Base-by-base conservation (phyloP, 2,888 invertebrate species). In the Helleia helle region DNA sequence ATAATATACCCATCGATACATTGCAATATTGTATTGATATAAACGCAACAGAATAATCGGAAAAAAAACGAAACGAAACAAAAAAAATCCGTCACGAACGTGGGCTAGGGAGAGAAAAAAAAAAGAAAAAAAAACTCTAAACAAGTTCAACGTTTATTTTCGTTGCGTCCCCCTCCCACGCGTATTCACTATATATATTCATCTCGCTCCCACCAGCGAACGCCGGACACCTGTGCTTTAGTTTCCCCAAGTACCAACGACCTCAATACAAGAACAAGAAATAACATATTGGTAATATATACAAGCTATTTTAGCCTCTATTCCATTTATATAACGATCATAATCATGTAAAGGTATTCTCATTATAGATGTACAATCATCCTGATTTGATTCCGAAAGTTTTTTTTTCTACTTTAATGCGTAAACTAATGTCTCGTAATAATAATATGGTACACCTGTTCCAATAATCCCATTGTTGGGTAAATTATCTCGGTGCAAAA, bases 141-240 rank as follows among this genome's bases (percentile, higher is more conserved):
- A 77, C 74, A 81, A 83, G 84, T 83, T 81, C 81, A 83, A 75
- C 83, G 80, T 84, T 84, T 84, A 84, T 84, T 84, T 84, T 84
- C 71, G 80, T 84, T 71, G 73, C 66, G 61, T 81, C 80, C 51
- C 64, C 58, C 58, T 84, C 71, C 47, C 53, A 36, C 80, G 25
- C 45, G 36, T 4, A 26, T 34, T 36, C 40, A 49, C 62, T 63
- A 44, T 11, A 25, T 70, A 65, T 55, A 38, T 41, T 59, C 38
- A 27, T 74, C 80, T 67, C 68, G 52, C 50, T 79, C 69, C 52
- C 51, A 45, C 72, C 52, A 65, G 59, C 73, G 77, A 84, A 73
- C 84, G 84, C 75, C 80, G 84, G 81, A 84, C 84, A 84, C 84
- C 84, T 84, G 84, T 84, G 84, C 84, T 83, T 84, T 77, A 83